These are phyloP conservation scores for Nothocercus julius DNA, from an alignment of 2,113 vertebrate species.

Conservation along the genomic window DNA sequence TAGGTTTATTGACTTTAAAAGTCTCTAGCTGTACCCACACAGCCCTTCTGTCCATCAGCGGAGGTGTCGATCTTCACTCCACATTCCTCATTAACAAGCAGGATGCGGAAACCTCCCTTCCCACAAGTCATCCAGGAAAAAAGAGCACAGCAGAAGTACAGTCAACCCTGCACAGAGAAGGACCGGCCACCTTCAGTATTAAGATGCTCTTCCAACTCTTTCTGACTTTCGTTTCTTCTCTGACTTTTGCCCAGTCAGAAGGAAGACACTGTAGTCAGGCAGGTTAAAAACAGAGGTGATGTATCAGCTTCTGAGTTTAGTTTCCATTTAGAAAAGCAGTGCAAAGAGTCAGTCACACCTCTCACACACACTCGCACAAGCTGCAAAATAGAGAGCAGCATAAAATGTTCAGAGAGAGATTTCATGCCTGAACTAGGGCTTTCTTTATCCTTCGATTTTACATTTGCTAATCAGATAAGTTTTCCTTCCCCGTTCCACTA, in stretches of 20 bases:
- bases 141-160: background rate
- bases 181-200: fast-evolving
- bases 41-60: background rate
- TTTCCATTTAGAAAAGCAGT: background rate
- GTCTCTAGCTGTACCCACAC: background rate
- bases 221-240: background rate
- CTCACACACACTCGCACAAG: background rate
- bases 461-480: background rate
- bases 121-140: background rate
- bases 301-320: background rate
- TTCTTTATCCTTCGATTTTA: conserved; percentile 23
- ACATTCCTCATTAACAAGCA: fast-evolving
- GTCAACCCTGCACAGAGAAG: background rate
- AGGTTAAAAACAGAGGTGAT: fast-evolving
- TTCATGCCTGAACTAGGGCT: background rate
- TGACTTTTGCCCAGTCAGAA: background rate
- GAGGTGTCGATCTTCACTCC: background rate
- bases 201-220: background rate
- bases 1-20: background rate
- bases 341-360: background rate
- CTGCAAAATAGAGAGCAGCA: background rate
- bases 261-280: background rate
- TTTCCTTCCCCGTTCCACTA: background rate
- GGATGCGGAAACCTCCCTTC: background rate
- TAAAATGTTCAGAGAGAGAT: background rate